Base-by-base conservation (phyloP, 1,140 invertebrate genomes). In the Leptoteleia sp. region DNA sequence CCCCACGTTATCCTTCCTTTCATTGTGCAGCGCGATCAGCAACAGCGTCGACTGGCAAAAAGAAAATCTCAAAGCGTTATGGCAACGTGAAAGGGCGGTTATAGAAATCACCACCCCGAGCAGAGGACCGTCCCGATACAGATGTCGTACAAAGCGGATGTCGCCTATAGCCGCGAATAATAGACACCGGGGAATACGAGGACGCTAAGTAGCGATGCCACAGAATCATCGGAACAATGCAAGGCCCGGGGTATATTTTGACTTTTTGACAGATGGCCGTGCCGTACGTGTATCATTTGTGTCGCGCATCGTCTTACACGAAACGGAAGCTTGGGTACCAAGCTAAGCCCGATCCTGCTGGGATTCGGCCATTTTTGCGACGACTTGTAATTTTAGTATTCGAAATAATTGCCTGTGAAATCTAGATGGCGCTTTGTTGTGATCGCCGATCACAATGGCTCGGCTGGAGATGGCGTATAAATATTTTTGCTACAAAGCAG, bases 211-310 rank as follows among this genome's bases (percentile, higher is more conserved):
- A 82, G 78, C 73, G 75, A 57, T 59, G 73, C 72, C 62, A 61
- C 78, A 78, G 75, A 62, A 78, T 77, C 61, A 25, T 0, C 40
- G 59, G 73, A 70, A 82, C 77, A 77, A 77, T 77, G 13, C 6
- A 9, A 1, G 29, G 65, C 29, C 71, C 29, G 9, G 50, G 67
- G 62, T 78, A 42, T 80, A 82, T 80, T 82, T 82, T 82, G 78
- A 82, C 81, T 82, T 82, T 80, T 82, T 82, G 81, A 82, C 81
- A 82, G 81, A 82, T 82, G 81, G 78, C 67, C 37, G 40, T 54
- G 13, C 65, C 48, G 45, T 65, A 25, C 48, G 57, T 78, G 54
- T 71, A 62, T 59, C 75, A 55, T 76, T 75, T 55, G 38, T 72
- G 79, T 73, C 11, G 45, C 31, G 40, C 64, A 16, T 17, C 45